These are phyloP conservation scores for Cerastis rubricosa DNA, from an alignment of 2,888 invertebrate species.

Conservation along the genomic window DNA sequence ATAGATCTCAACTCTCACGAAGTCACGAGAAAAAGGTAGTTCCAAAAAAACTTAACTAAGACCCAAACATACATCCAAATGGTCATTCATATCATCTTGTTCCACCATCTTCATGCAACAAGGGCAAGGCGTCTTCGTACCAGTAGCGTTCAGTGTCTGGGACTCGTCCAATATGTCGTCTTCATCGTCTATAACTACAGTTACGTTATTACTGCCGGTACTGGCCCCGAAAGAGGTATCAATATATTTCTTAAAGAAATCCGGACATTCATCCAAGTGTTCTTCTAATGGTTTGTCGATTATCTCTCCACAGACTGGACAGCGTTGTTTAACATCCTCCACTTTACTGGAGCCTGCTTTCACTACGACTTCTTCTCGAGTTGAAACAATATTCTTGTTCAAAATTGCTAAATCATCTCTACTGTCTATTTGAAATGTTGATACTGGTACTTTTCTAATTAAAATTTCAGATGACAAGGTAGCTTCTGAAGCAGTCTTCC, in stretches of 20 bases:
- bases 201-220: constrained; percentile 72
- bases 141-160: constrained; percentile 83
- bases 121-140: constrained; percentile 90
- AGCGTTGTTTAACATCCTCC: constrained; percentile 69
- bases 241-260: constrained; percentile 85
- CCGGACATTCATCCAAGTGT: constrained; percentile 89
- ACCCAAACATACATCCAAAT: constrained; percentile 88
- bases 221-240: constrained; percentile 77
- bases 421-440: constrained; percentile 22
- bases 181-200: constrained; percentile 78
- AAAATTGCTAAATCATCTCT: constrained; percentile 39
- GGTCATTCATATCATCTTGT: constrained; percentile 90
- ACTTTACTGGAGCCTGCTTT: constrained; percentile 69
- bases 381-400: background rate
- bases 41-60: constrained; percentile 41
- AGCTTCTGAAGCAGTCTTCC: constrained; percentile 47
- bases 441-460: background rate
- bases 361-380: constrained; percentile 41
- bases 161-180: constrained; percentile 82
- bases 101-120: constrained; percentile 90
- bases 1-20: background rate
- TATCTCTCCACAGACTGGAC: constrained; percentile 85
- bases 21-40: too few relatives aligned
- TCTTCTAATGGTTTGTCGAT: constrained; percentile 79
- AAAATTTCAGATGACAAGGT: constrained; percentile 23